Evolutionary conservation across 2,888 invertebrate species (phyloP).

Genomic region (Leptinotarsa haldemani): DNA sequence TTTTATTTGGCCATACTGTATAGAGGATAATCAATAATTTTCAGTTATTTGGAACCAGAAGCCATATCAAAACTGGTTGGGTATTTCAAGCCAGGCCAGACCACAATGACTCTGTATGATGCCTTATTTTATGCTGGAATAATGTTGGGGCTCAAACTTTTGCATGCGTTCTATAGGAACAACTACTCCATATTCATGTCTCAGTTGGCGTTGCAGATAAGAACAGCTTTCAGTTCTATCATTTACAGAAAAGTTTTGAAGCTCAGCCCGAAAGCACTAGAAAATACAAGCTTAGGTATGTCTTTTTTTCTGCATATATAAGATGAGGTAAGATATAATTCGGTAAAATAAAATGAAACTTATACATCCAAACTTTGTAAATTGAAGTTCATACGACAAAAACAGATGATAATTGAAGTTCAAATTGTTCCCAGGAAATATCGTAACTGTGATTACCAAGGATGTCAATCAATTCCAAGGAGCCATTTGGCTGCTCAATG

Average conservation of each 20-base stretch:
- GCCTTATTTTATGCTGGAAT: conserved; percentile 78
- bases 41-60: conserved; percentile 74
- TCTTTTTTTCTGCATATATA: too few relatives aligned
- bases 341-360: too few relatives aligned
- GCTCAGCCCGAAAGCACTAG: conserved; percentile 48
- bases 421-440: conserved; percentile 66
- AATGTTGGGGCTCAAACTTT: conserved; percentile 72
- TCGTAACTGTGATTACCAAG: conserved; percentile 90
- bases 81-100: conserved; percentile 71
- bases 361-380: too few relatives aligned
- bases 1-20: not conserved
- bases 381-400: too few relatives aligned
- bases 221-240: conserved; percentile 83
- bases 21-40: conserved; percentile 26
- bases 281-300: conserved; percentile 48
- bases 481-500: conserved; percentile 87
- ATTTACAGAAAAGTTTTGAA: conserved; percentile 70
- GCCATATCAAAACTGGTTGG: conserved; percentile 77
- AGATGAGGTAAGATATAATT: too few relatives aligned
- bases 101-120: conserved; percentile 66
- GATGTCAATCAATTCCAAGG: conserved; percentile 92
- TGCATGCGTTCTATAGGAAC: conserved; percentile 76
- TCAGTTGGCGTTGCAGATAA: conserved; percentile 80
- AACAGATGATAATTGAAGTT: too few relatives aligned
- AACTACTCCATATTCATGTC: conserved; percentile 84